Evolutionary conservation across 2,888 invertebrate genomes (phyloP), one percentile per base, ranked within the genome.

Genomic region (Tyria jacobaeae): DNA sequence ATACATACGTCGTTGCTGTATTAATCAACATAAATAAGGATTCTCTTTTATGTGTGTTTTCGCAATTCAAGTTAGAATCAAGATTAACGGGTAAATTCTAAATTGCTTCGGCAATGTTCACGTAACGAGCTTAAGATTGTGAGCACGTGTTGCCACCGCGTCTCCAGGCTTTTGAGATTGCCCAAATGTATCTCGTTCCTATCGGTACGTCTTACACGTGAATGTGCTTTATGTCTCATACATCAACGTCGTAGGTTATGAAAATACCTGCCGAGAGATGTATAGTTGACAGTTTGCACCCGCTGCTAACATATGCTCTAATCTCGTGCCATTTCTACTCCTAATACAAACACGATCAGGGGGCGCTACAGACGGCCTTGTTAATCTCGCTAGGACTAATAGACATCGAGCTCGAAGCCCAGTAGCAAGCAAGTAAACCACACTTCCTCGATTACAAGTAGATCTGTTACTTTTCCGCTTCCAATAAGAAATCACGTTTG

Each of bases 401-500:
- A 82, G 75, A 80, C 79, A 78, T 72, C 77, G 82, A 83, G 49
- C 67, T 64, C 73, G 73, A 79, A 62, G 66, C 75, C 70, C 73
- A 76, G 74, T 80, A 73, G 79, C 78, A 79, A 73, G 79, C 78
- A 79, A 77, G 77, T 77, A 80, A 81, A 81, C 81, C 81, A 74
- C 83, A 83, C 81, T 84, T 80, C 80, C 84, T 84, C 83, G 85
- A 84, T 87, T 86, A 84, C 79, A 71, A 80, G 82, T 80, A 85
- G 83, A 84, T 80, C 81, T 80, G 78, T 86, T 85, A 78, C 78
- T 78, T 81, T 87, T 80, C 82, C 82, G 80, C 78, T 86, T 76
- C 82, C 88, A 89, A 88, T 90, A 90, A 90, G 89, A 89, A 92
- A 91, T 91, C 90, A 88, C 89, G 87, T 90, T 90, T 84, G 87